phyloP scores from a whole-genome alignment of 2,113 vertebrate species.

The Rhipidura dahli region DNA sequence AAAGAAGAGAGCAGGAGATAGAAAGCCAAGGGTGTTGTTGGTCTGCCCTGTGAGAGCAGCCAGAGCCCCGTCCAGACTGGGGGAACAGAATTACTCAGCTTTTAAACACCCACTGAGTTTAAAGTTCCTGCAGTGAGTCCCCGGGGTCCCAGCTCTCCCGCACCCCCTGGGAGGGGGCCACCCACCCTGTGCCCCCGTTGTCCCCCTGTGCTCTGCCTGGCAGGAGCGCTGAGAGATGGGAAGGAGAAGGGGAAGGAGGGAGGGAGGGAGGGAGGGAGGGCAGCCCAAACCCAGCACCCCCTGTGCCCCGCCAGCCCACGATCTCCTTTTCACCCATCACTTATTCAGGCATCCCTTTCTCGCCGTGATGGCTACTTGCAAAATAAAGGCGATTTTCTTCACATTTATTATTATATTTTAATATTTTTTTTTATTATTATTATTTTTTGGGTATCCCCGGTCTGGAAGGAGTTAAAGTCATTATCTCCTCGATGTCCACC shows the following conservation, averaged over 20 bases:
- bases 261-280: not conserved
- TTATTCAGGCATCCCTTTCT: accelerated
- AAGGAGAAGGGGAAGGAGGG: not conserved
- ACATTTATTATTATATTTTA: not conserved
- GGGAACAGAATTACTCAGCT: not conserved
- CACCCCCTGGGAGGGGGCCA: not conserved
- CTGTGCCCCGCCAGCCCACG: accelerated
- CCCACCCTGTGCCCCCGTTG: not conserved
- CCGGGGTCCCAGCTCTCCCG: accelerated
- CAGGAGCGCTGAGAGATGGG: not conserved
- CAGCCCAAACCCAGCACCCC: not conserved
- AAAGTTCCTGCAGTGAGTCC: not conserved
- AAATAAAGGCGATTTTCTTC: not conserved
- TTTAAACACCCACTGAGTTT: not conserved
- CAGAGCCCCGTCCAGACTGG: not conserved
- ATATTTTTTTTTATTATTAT: too few species aligned
- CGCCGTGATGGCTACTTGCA: not conserved
- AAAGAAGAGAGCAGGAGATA: not conserved
- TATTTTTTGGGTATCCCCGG: not conserved
- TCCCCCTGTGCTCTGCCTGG: accelerated
- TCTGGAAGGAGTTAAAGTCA: constrained; percentile 48
- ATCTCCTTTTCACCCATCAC: not conserved
- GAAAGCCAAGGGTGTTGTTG: not conserved
- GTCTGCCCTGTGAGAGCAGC: accelerated
- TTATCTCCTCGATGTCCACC: constrained; percentile 19